Base-by-base conservation (phyloP, 2,113 vertebrate genomes). In the Oreotrochilus melanogaster region DNA sequence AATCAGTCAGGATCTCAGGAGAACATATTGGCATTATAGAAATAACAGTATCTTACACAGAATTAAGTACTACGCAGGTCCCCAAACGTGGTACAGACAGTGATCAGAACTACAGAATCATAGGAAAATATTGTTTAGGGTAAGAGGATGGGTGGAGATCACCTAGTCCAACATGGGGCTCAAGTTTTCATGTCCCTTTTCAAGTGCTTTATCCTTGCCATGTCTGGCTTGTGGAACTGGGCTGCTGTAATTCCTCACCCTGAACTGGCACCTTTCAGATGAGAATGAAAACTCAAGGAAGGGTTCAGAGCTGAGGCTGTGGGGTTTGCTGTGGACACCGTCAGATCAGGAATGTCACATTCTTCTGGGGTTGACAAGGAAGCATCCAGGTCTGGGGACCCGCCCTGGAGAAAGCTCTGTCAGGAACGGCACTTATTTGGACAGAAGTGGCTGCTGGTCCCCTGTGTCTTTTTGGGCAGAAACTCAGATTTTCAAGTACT, bases 131-230 rank as follows among this genome's bases (percentile, higher is more conserved):
- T 66, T 89, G 17, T 19, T 91, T 9, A 16, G 43, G 21, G 33
- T 47, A 54, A 13, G 11, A 76, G 39, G 14, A 50, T 43, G n/a
- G 12, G 37, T 69, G n/a, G 50, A 65, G n/a, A 33, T 70, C 30
- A 70, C 9, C 7, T 37, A 18, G 30, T 73, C 30, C 50, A 70
- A 5, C 6, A 24, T 28, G 4, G 11, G 14, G 12, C 71, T 89
- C 6, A 6, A 9, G 56, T 85, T 74, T 65, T 60, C 28, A 11
- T 3, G 0, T 23, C 33, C 7, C 11, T 83, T 88, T 66, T 51
- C 43, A 22, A 45, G 37, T 0, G 0, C 35, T 65, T 23, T 0
- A 0, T 85, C 42, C 30, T 60, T 35, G 57, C 53, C 31, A 16
- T 3, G 3, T 51, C 31, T 56, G 8, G 0, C 48, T 64, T 64